Evolutionary conservation across 2,113 vertebrate species (phyloP), one percentile per base, ranked within the genome.

Genomic region (Suncus etruscus): DNA sequence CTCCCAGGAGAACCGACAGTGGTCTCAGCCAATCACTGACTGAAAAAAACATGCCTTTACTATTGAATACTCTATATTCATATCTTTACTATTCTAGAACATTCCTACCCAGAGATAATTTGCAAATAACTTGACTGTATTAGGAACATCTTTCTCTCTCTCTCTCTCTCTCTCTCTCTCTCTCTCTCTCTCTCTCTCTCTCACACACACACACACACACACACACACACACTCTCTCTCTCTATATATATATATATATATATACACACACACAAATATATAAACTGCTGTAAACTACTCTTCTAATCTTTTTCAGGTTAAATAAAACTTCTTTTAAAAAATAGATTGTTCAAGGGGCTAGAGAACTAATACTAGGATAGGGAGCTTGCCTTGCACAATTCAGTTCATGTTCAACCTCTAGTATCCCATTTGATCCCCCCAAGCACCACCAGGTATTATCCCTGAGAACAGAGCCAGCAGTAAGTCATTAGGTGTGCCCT

Each of bases 11-110:
- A 94, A 66, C 4, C 61, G 3, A 83, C 18, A 61, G 66, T 8
- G 32, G 69, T 29, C 6, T 8, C 0, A 80, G 47, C 5, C 48
- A 20, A 18, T 47, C n/a, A 22, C 25, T 65, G 68, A 63, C 7
- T 15, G 14, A n/a, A 50, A 0, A 16, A 39, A 86, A 54, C 15
- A 47, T 39, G 50, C 69, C 24, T 77, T 72, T 8, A 39, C 22
- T 3, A 29, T 58, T 31, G 4, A 2, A 65, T 58, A 39, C 3
- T 48, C 14, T 48, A 24, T 4, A 12, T 4, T 73, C 31, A 54
- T 58, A 54, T 51, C 65, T 74, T 91, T 69, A 39, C 24, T 39
- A n/a, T n/a, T 83, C 25, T 8, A 82, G 45, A 48, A 93, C 75
- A 82, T 31, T 48, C 31, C 70, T 79, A 11, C 4, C 75, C 1